Base-by-base conservation (phyloP, 2,888 invertebrate genomes). In the Apamea epomidion region DNA sequence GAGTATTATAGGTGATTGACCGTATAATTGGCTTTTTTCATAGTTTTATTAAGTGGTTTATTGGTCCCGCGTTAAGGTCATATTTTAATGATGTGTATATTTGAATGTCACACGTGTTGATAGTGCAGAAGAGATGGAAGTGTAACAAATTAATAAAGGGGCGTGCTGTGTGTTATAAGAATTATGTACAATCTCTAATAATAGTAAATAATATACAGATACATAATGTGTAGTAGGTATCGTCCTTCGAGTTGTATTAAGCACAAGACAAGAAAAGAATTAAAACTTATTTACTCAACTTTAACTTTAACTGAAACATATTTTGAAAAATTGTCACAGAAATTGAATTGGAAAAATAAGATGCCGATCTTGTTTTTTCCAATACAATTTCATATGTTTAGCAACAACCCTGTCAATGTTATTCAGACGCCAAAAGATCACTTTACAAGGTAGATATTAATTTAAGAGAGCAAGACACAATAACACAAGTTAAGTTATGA, bases 1-100 rank as follows among this genome's bases (percentile, higher is more conserved):
- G 67, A 78, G 78, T 37, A 69, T 74, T 37, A 69, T 74, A 68
- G 90, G 91, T 90, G 83, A 88, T 84, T 80, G 91, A 86, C 87
- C 89, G 84, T 83, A 82, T 90, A 87, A 88, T 90, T 87, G 75
- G 69, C 82, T 72, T 80, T 58, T 86, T 84, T 84, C 74, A 45
- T 79, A 78, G 65, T 74, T 81, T 73, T 83, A 74, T 64, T 45
- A 80, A 76, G 54, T 75, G 42, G 70, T 65, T 82, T 76, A 78
- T 84, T 79, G n/a, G 54, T 77, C 48, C 29, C 16, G 54, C 25
- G 75, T 21, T 45, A 70, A 74, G 76, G 45, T 82, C 69, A 60
- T 48, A 69, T 72, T 67, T 21, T 29, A 67, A 81, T 75, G 0
- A 72, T 37, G 12, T 69, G 21, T 58, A n/a, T 68, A 70, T 70